Evolutionary conservation across 1,140 invertebrate genomes (phyloP), one percentile per base, ranked within the genome.

Genomic region (Whitmania pigra): DNA sequence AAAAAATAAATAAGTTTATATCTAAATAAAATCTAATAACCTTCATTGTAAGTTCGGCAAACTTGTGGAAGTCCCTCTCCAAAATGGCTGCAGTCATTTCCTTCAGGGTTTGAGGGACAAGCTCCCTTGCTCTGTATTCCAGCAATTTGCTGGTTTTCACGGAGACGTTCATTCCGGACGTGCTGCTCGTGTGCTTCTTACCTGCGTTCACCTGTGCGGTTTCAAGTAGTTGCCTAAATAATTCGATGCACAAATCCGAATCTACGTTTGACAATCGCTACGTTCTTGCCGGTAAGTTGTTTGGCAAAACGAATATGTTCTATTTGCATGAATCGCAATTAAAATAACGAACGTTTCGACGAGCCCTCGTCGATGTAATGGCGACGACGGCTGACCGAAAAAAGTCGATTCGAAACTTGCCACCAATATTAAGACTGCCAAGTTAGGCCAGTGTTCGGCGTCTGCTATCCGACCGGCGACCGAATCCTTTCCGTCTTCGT

Each of bases 41-140:
- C 78, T 88, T 88, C 90, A 99, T 99, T 22, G 94, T 97, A 13
- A 97, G 85, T 81, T 92, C 87, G 40, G 92, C 94, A 86, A 99
- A 96, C 68, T 81, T 86, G 53, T 86, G 75, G 82, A 98, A 99
- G 84, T 99, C 86, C 79, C 86, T 89, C 0, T 87, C 77, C 43
- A 84, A 71, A 69, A 99, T 95, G 13, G 94, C 92, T 77, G 86
- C 76, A 73, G 85, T 86, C 69, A 97, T 93, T 73, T 84, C 78
- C 69, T 86, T 78, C 0, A 89, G 86, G 78, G 89, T 84, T 75
- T 81, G 2, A 0, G 90, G 90, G 0, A 97, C 89, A 78, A 88
- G 83, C 69, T 87, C 77, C 71, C 87, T 78, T 17, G 89, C 85
- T 67, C 95, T 86, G 76, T 90, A 84, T 77, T 89, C 85, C 0